Conservation (phyloP, 2,797 vertebrate genomes). For the Thaleichthys pacificus region DNA sequence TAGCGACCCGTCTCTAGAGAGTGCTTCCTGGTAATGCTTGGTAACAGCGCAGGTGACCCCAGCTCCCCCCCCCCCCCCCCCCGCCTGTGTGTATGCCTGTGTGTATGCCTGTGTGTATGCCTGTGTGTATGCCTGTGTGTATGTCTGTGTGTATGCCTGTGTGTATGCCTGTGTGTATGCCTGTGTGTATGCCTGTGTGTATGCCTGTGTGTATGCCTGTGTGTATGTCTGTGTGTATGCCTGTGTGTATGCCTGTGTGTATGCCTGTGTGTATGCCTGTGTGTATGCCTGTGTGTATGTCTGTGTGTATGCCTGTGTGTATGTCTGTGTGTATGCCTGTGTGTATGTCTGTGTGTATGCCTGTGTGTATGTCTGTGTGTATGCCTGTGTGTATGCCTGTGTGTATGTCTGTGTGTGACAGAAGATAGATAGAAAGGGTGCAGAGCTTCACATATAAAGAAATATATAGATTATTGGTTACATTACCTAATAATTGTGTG, state of each 20-base stretch:
- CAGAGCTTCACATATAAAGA: too few relatives aligned
- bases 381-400: slow-evolving; percentile 7
- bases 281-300: slow-evolving; percentile 7
- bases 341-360: slow-evolving; percentile 5
- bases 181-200: not conserved
- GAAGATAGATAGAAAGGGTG: not conserved
- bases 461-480: too few relatives aligned
- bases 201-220: slow-evolving; percentile 7
- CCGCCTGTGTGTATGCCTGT: too few relatives aligned
- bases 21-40: not conserved
- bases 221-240: slow-evolving; percentile 1
- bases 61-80: not conserved
- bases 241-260: not conserved
- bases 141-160: slow-evolving; percentile 3
- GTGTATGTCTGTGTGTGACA: not conserved
- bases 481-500: too few relatives aligned
- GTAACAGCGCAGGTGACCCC: not conserved
- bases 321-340: not conserved
- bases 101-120: not conserved
- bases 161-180: too few relatives aligned
- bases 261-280: not conserved
- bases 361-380: not conserved
- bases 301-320: slow-evolving; percentile 2
- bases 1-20: not conserved
- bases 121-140: slow-evolving; percentile 7